Evolutionary conservation across 2,888 invertebrate genomes (phyloP), one percentile per base, ranked within the genome.

Genomic region (Helicoverpa assulta): DNA sequence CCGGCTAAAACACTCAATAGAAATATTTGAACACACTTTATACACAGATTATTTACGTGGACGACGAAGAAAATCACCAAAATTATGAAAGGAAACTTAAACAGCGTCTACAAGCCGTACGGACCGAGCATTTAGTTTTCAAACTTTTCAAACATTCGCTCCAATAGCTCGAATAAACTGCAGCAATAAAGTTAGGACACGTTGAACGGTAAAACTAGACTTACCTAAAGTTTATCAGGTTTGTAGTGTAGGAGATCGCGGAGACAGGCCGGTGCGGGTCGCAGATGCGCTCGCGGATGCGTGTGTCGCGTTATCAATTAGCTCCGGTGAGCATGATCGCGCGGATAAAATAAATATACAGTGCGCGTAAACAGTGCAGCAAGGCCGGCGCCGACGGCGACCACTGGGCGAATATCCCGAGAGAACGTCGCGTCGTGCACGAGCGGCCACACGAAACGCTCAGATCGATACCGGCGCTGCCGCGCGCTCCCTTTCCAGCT

Each of bases 351-450:
- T 88, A 88, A 87, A 90, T 89, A 85, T 89, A 92, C 89, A 88
- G 89, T 87, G 87, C 93, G 91, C 91, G 93, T 92, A 93, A 94
- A 94, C 93, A 92, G 92, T 89, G 89, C 90, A 91, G 91, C 92
- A 94, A 92, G 93, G 93, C 93, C 94, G 94, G 95, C 94, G 94
- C 95, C 92, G 92, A 93, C 94, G 94, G 92, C 94, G 92, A 94
- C 90, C 91, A 91, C 90, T 92, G 90, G 90, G 85, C 92, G 93
- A 94, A 91, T 94, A 94, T 95, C 92, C 92, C 93, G 93, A 91
- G 93, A 92, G 91, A 91, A 89, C 91, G 93, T 89, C 88, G 93
- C 91, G 93, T 89, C 88, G 93, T 90, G 91, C 93, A 89, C 93
- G 90, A 93, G 88, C 93, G 92, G 89, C 88, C 90, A 89, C 90